A percentile compares a stretch with the other conserved stretches of the same genome.
These are phyloP conservation scores for Vanessa cardui DNA, from an alignment of 2,888 invertebrate genomes.

Conservation along the genomic window DNA sequence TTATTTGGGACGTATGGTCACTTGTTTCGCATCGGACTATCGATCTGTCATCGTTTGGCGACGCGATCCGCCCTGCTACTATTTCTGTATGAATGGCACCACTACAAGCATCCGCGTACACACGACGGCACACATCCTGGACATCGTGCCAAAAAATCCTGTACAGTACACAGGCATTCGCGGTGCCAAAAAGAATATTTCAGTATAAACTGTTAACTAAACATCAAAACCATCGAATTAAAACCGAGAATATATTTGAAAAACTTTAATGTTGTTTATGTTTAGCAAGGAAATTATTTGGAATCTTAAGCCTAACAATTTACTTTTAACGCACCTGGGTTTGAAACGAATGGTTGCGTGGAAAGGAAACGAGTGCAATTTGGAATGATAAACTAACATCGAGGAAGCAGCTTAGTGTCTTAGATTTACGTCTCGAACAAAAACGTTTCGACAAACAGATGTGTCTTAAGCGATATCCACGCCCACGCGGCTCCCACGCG, in stretches of 20 bases:
- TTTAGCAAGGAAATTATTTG: too few relatives aligned
- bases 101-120: constrained; percentile 41
- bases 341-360: neutral
- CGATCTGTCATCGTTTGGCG: constrained; percentile 9
- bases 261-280: neutral
- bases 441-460: constrained; percentile 15
- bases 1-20: constrained; percentile 4
- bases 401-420: constrained; percentile 1
- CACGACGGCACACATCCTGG: constrained; percentile 55
- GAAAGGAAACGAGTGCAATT: constrained; percentile 3
- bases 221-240: neutral
- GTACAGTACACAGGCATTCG: constrained; percentile 24
- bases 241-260: neutral
- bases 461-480: constrained; percentile 9
- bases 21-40: constrained; percentile 1
- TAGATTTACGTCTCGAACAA: constrained; percentile 7
- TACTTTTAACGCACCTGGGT: neutral
- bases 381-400: neutral
- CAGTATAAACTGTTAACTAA: constrained; percentile 10
- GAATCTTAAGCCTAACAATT: neutral
- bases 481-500: constrained; percentile 23
- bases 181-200: constrained; percentile 35
- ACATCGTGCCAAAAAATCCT: constrained; percentile 52
- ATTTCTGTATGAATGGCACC: constrained; percentile 68
- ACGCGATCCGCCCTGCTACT: constrained; percentile 46